Evolutionary conservation across 2,888 invertebrate species (phyloP).

Genomic region (Myathropa florea): DNA sequence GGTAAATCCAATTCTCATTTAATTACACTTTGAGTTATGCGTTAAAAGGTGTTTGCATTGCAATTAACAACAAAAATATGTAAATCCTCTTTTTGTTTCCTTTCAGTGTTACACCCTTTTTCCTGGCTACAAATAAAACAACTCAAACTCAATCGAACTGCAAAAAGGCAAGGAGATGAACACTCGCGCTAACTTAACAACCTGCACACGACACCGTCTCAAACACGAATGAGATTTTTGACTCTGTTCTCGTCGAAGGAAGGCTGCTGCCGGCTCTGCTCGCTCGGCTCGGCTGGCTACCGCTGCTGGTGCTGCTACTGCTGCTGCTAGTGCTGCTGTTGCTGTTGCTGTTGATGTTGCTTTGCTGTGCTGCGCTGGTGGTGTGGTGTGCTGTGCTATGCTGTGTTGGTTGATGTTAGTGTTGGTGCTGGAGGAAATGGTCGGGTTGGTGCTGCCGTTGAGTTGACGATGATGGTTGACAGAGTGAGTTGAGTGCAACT

Average conservation of each 20-base stretch:
- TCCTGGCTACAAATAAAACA: conserved; percentile 25
- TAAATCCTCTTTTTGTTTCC: conserved; percentile 15
- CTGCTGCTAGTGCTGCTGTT: not conserved
- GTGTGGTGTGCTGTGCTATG: too few relatives aligned
- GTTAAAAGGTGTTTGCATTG: not conserved
- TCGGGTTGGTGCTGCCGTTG: not conserved
- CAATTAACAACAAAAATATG: not conserved
- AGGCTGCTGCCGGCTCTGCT: conserved; percentile 25
- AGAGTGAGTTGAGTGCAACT: conserved; percentile 42
- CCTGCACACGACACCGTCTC: conserved; percentile 77
- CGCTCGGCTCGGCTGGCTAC: conserved; percentile 41
- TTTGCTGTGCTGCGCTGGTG: not conserved
- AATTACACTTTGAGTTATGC: conserved; percentile 1
- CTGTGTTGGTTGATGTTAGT: not conserved
- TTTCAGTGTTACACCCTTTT: conserved; percentile 65
- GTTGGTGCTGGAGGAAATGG: not conserved
- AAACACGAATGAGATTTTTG: conserved; percentile 76
- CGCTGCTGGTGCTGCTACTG: not conserved
- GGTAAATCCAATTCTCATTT: conserved; percentile 63
- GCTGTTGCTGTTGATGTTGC: not conserved
- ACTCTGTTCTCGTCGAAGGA: conserved; percentile 44
- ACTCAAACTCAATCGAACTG: conserved; percentile 55
- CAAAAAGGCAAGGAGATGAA: conserved; percentile 48
- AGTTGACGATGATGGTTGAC: not conserved
- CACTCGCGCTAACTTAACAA: conserved; percentile 60